phyloP scores from a whole-genome alignment of 2,888 invertebrate species.

The Nipponacmea schrenckii region DNA sequence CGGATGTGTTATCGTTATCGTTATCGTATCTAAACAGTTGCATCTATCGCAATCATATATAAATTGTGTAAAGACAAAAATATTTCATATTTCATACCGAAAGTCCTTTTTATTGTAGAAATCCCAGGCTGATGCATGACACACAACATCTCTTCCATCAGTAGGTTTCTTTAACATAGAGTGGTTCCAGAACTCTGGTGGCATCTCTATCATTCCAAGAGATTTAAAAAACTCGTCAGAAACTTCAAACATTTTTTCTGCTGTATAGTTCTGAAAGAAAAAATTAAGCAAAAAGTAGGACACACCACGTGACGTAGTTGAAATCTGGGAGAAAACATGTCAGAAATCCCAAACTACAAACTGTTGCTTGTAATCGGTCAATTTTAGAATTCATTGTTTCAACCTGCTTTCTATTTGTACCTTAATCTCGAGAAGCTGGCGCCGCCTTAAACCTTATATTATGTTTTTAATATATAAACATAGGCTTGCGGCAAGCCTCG shows the following conservation, averaged over 20 bases:
- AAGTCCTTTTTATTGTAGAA: constrained; percentile 48
- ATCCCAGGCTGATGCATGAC: constrained; percentile 63
- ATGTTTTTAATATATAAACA: too few species aligned
- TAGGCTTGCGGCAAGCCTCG: too few species aligned
- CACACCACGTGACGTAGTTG: too few species aligned
- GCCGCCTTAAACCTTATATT: not conserved
- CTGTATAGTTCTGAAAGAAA: constrained; percentile 50
- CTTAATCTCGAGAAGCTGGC: too few species aligned
- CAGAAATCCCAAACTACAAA: too few species aligned
- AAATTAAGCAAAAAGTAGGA: not conserved
- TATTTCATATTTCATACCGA: constrained; percentile 31
- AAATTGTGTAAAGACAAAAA: too few species aligned
- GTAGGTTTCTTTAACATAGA: constrained; percentile 81
- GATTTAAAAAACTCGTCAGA: constrained; percentile 65
- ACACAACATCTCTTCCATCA: constrained; percentile 68
- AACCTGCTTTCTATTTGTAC: not conserved
- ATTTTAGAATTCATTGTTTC: too few species aligned
- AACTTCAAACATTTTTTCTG: constrained; percentile 71
- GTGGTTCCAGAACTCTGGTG: constrained; percentile 84
- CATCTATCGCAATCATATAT: too few species aligned
- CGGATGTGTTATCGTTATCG: too few species aligned
- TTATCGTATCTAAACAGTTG: too few species aligned
- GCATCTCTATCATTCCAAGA: constrained; percentile 77
- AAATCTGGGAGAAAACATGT: too few species aligned
- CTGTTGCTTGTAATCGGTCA: too few species aligned